Evolutionary conservation across 2,113 vertebrate species (phyloP).

Genomic region (Nothocercus julius): DNA sequence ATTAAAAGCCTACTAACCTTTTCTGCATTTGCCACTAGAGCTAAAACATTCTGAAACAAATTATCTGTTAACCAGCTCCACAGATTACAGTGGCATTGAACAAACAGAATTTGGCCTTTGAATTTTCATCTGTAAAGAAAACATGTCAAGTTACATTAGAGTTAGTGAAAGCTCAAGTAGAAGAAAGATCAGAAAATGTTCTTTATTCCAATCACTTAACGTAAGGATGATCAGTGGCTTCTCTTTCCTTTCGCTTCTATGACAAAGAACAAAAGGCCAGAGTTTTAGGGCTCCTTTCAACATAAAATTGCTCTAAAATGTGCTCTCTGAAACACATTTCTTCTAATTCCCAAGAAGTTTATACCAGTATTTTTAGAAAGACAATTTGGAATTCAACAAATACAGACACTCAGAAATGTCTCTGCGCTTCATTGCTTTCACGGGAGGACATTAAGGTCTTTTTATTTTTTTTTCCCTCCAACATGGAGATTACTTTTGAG

Average conservation of each 20-base stretch:
- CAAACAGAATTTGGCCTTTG: background rate
- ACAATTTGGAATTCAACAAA: conserved; percentile 53
- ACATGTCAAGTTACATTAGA: background rate
- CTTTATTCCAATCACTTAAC: background rate
- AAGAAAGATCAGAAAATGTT: background rate
- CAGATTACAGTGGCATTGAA: background rate
- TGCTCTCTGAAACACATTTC: conserved; percentile 21
- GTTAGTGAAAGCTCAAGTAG: background rate
- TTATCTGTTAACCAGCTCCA: background rate
- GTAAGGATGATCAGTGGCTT: background rate
- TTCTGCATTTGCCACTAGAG: background rate
- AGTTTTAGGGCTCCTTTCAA: conserved; percentile 17
- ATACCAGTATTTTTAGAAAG: conserved; percentile 43
- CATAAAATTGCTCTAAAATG: conserved; percentile 9
- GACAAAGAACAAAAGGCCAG: conserved; percentile 20
- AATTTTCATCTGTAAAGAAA: background rate
- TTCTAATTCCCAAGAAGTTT: conserved; percentile 40
- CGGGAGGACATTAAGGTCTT: conserved; percentile 30
- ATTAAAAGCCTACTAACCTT: background rate
- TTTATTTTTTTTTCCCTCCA: background rate
- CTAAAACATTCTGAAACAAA: background rate
- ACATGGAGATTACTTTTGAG: background rate
- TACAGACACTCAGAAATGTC: conserved; percentile 9
- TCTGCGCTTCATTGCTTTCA: conserved; percentile 19
- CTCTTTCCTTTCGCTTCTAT: background rate